Evolutionary conservation across 2,113 vertebrate species (phyloP), one percentile per base, ranked within the genome.

Genomic region (Paralichthys olivaceus): DNA sequence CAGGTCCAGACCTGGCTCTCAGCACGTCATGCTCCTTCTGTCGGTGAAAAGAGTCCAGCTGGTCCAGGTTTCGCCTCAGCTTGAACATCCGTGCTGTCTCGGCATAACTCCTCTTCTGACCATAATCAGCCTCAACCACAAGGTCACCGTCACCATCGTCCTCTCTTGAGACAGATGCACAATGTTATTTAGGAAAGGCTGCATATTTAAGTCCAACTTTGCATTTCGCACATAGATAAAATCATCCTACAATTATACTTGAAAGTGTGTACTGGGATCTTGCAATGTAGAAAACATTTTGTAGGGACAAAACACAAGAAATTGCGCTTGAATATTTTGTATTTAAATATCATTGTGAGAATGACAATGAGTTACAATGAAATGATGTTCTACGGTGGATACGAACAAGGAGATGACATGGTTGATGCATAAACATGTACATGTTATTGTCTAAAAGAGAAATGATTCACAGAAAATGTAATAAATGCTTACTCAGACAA

Each of bases 1-100:
- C 74, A 83, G 74, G 66, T 71, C 84, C 94, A 82, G 66, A 98
- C 97, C 95, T 94, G 68, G 83, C 83, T 74, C 92, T 93, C 77
- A 93, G 85, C 55, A 94, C 74, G 2, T 73, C 84, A 8, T 89
- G 67, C 29, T 94, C 91, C 80, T 96, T 95, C 78, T 95, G 94
- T 43, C 66, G 83, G 6, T 89, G 88, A 14, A 89, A 60, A 34
- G 61, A 55, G 66, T 93, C 88, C 26, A 96, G 91, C 62, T 92
- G 56, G 84, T 92, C 91, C 56, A 96, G 55, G 58, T 83, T 91
- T 84, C 79, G 91, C 55, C 84, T 93, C 54, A 95, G 91, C 64
- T 88, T 82, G 59, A 91, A 88, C 0, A 89, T 79, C 73, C 23
- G 73, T 51, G 84, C 69, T 79, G 77, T 92, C 51, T 92, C 94